A percentile compares a stretch with the other conserved stretches of the same genome.
Conservation (phyloP, 1,140 invertebrate species). For the Aphelenchoides besseyi region DNA sequence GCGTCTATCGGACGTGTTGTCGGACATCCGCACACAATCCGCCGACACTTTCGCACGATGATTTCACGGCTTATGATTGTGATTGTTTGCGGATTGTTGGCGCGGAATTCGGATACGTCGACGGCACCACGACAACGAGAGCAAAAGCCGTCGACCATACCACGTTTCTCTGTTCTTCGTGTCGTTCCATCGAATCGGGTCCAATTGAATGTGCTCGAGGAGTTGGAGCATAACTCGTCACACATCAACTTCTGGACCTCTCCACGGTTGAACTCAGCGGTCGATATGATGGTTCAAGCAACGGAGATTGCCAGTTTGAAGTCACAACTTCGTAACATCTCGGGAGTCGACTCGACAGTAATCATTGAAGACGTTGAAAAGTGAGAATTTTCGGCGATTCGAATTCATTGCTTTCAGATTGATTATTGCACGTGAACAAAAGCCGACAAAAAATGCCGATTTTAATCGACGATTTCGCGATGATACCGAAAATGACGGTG, state of each 20-base stretch:
- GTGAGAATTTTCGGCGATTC: no score
- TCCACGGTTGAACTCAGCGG: slow-evolving; percentile 33
- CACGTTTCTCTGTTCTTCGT: slow-evolving; percentile 26
- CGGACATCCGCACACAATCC: slow-evolving; percentile 1
- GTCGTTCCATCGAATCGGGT: slow-evolving; percentile 28
- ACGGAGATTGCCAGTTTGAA: neutral
- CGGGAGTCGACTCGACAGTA: slow-evolving; percentile 10
- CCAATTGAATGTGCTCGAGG: slow-evolving; percentile 34
- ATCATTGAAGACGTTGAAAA: slow-evolving; percentile 59
- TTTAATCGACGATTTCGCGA: slow-evolving; percentile 34
- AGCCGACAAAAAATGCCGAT: slow-evolving; percentile 25
- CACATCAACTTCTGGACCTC: slow-evolving; percentile 61
- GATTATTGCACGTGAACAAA: slow-evolving; percentile 49
- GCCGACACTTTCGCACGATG: neutral
- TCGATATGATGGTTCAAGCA: slow-evolving; percentile 44
- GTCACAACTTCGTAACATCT: neutral
- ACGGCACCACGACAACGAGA: neutral
- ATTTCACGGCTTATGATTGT: neutral
- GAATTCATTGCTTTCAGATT: slow-evolving; percentile 41
- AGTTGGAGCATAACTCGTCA: slow-evolving; percentile 30
- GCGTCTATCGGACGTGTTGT: neutral
- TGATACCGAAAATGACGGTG: slow-evolving; percentile 12
- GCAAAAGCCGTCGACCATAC: neutral
- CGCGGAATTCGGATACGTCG: neutral
- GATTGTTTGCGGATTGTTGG: neutral